Conservation (phyloP, 2,888 invertebrate species). For the Synanthedon andrenaeformis region DNA sequence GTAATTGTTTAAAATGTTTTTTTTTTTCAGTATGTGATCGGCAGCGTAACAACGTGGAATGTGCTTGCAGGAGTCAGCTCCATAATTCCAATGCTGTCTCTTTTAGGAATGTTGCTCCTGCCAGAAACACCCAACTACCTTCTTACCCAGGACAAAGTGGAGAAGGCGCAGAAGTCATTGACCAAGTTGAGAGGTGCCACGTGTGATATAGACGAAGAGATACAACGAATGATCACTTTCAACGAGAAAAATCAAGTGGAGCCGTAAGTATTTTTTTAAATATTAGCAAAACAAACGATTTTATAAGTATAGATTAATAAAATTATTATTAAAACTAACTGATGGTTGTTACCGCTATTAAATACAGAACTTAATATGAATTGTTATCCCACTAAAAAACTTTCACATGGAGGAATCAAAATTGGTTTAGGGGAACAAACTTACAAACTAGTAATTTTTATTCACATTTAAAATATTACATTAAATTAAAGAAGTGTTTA, state of each 20-base stretch:
- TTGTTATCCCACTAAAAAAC: too few relatives aligned
- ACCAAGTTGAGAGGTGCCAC: constrained; percentile 72
- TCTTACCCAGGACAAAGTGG: constrained; percentile 69
- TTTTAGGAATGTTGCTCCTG: constrained; percentile 72
- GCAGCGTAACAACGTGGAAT: constrained; percentile 74
- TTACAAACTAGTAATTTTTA: too few relatives aligned
- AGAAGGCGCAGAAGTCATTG: constrained; percentile 71
- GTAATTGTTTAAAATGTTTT: neutral
- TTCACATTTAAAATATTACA: too few relatives aligned
- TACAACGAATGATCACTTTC: constrained; percentile 71
- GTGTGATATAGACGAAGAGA: constrained; percentile 73
- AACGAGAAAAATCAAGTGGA: constrained; percentile 74
- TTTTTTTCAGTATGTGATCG: constrained; percentile 68
- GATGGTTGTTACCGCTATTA: too few relatives aligned
- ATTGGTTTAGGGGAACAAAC: too few relatives aligned
- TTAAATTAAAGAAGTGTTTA: too few relatives aligned
- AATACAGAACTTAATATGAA: too few relatives aligned
- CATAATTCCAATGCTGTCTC: constrained; percentile 69
- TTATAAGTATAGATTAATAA: neutral
- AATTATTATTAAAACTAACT: neutral
- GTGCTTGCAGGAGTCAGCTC: constrained; percentile 74
- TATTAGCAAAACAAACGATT: neutral
- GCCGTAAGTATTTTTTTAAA: constrained; percentile 35
- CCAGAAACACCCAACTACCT: constrained; percentile 82
- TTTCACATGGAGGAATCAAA: too few relatives aligned